Conservation (phyloP, 2,113 vertebrate genomes). For the Halcyon malimbica region DNA sequence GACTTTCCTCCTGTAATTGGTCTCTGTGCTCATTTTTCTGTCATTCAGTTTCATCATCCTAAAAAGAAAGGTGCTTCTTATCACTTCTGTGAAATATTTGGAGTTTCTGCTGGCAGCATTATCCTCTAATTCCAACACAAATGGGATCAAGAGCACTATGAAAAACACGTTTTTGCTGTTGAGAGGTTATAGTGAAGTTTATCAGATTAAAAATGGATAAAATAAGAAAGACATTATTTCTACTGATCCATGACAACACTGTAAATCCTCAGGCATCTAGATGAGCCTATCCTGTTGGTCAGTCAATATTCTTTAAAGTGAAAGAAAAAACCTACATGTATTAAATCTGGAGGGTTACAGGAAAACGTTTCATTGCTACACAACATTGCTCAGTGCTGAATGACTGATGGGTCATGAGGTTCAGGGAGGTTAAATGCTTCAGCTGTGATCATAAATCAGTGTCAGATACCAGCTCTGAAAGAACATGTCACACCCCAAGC, state of each 20-base stretch:
- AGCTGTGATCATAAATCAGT: background rate
- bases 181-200: background rate
- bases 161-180: background rate
- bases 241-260: background rate
- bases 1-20: background rate
- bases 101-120: background rate
- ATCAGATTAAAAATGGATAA: background rate
- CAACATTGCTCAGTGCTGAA: background rate
- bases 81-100: background rate
- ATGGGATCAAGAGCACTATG: background rate
- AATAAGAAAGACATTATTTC: background rate
- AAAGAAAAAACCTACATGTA: background rate
- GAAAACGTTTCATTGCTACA: rapidly evolving
- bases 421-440: background rate
- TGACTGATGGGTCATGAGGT: background rate
- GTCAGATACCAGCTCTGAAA: background rate
- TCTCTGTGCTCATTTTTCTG: background rate
- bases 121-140: background rate
- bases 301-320: background rate
- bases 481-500: background rate
- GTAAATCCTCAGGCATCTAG: background rate
- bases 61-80: background rate
- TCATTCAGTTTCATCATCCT: background rate
- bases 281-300: background rate
- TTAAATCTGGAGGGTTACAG: background rate